phyloP scores from a whole-genome alignment of 2,888 invertebrate species.

The Ramazzottius varieornatus region DNA sequence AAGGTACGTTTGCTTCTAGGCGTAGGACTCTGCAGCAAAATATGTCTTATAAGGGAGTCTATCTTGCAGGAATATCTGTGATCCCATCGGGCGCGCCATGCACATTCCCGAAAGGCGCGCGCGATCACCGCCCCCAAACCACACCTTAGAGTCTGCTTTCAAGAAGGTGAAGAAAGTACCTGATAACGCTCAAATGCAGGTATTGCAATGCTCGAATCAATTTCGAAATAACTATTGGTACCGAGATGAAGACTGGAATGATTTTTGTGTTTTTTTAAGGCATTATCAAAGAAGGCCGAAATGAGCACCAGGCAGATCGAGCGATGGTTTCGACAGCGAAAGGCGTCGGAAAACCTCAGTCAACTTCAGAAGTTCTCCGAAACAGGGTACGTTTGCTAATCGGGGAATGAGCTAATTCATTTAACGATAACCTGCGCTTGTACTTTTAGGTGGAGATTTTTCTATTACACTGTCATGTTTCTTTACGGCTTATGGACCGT shows the following conservation, averaged over 20 bases:
- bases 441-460: not conserved
- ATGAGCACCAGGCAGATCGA: conserved; percentile 61
- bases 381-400: conserved; percentile 31
- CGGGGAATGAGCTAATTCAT: not conserved
- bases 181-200: not conserved
- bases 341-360: conserved; percentile 60
- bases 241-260: not conserved
- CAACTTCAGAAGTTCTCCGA: conserved; percentile 71
- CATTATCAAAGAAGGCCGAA: conserved; percentile 53
- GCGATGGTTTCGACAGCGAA: conserved; percentile 59
- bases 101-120: not conserved
- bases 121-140: not conserved
- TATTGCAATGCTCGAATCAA: not conserved
- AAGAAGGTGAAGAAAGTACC: not conserved
- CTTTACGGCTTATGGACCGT: not conserved
- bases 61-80: not conserved
- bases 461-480: not conserved
- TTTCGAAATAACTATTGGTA: not conserved
- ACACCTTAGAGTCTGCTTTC: not conserved
- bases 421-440: not conserved
- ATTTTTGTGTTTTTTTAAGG: conserved; percentile 16
- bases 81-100: not conserved
- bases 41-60: too few relatives aligned
- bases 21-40: too few relatives aligned
- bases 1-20: not conserved